phyloP scores from a whole-genome alignment of 2,888 invertebrate genomes.

The Dynastes grantii region DNA sequence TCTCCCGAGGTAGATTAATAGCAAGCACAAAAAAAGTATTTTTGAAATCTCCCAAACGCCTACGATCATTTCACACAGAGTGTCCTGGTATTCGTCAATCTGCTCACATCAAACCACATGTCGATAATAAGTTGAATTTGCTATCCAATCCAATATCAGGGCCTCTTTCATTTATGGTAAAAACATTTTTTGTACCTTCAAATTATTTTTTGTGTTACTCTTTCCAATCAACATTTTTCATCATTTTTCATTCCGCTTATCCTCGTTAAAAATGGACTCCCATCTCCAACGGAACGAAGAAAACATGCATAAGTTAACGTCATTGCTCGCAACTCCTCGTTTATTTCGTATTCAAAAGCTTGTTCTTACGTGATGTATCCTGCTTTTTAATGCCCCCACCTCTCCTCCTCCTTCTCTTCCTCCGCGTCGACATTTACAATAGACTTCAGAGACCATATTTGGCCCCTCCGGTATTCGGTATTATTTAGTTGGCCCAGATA shows the following conservation, averaged over 20 bases:
- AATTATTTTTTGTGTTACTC: too few relatives aligned
- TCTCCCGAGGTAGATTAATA: too few relatives aligned
- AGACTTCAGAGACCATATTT: conserved; percentile 2
- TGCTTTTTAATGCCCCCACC: conserved; percentile 3
- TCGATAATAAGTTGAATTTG: too few relatives aligned
- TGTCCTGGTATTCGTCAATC: too few relatives aligned
- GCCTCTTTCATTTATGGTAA: too few relatives aligned
- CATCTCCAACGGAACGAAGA: not conserved
- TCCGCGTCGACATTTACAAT: conserved; percentile 3
- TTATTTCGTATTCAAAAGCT: conserved; percentile 19
- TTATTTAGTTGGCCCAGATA: conserved; percentile 7
- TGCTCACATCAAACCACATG: too few relatives aligned
- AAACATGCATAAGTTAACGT: conserved; percentile 20
- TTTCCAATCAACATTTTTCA: not conserved
- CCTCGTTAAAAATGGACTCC: conserved; percentile 3
- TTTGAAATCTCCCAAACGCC: too few relatives aligned
- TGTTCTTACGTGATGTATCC: conserved; percentile 33
- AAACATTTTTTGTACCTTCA: too few relatives aligned
- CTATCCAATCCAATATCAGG: too few relatives aligned
- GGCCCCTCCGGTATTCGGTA: not conserved
- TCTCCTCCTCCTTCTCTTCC: not conserved
- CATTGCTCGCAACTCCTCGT: not conserved
- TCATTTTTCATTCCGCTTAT: not conserved
- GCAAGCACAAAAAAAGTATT: too few relatives aligned
- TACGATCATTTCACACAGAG: too few relatives aligned